Base-by-base conservation (phyloP, 2,888 invertebrate genomes). In the Melanargia galathea region DNA sequence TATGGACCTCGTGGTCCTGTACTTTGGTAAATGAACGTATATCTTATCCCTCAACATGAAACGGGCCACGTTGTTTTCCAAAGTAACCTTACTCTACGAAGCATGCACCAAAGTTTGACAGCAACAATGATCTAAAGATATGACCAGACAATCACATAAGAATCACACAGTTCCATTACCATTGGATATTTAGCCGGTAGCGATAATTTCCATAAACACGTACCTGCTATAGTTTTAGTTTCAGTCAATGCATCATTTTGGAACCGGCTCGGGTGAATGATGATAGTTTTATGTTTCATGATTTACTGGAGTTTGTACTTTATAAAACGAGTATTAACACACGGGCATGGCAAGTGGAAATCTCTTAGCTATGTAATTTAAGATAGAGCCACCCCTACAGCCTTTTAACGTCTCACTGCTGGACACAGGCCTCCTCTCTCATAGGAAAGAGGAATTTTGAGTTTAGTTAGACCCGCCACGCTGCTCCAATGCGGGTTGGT, bases 261-360 rank as follows among this genome's bases (percentile, higher is more conserved):
- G 63, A 11, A 64, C 62, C 60, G 70, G 63, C 65, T 60, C 60
- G 68, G 76, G 78, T 81, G 83, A 85, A 70, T 77, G 84, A 84
- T 82, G 80, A 74, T 73, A 70, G 67, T 69, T 68, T 71, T 61
- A 43, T 64, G 74, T 73, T 73, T 75, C 79, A 33, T 82, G 83
- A 81, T 83, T 82, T 82, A 83, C 79, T 80, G 75, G 75, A 78
- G 79, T 81, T 81, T 71, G 76, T 75, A 77, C 76, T 80, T 80
- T 65, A 52, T 64, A 11, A n/a, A n/a, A n/a, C n/a, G n/a, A n/a
- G 8, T 30, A 13, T 26, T 55, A 38, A 60, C 52, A 45, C 33
- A 52, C 62, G 56, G 56, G 13, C 20, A 10, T 33, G 48, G 20
- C 5, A 6, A n/a, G 2, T 30, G 30, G 11, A 6, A 8, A 45